Evolutionary conservation across 2,888 invertebrate genomes (phyloP), one percentile per base, ranked within the genome.

Genomic region (Drosophila rubida): DNA sequence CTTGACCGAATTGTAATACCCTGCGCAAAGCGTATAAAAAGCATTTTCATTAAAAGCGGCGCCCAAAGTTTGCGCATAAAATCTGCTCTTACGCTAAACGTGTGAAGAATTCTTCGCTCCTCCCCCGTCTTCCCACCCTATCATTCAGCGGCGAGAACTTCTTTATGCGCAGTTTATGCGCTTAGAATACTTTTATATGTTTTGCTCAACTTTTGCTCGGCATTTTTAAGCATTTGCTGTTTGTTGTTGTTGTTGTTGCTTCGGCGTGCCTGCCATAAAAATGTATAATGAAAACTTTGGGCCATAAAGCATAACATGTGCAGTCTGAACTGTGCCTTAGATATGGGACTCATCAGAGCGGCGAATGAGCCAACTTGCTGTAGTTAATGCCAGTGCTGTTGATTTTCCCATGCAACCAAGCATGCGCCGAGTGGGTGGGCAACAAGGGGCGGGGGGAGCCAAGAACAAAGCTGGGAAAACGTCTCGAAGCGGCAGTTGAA

Each of bases 381-480:
- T 48, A 42, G 42, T 14, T 55, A 32, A 30, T 48, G 44, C 11
- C 45, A 35, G 27, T 46, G 39, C 8, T 39, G 55, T 13, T 37
- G 46, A 41, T 49, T 69, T 80, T 80, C 80, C 57, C 78, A 81
- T 65, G 79, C 81, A 80, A 45, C 75, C 57, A 78, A 72, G 65
- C 80, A 78, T 78, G 75, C 45, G 61, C 30, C 61, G 13, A n/a
- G 69, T 60, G 55, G 71, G 63, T 63, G 66, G 61, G 57, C 27
- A 37, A 22, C 14, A 44, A 60, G 53, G 54, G 19, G 1, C 19
- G 19, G 19, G 3, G 48, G 25, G 44, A 13, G 55, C 23, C 37
- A 48, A 76, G 75, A 71, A 81, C 82, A 80, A 80, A 81, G 79
- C 73, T 80, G 80, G 79, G 80, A 80, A 80, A 71, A 62, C n/a